phyloP scores from a whole-genome alignment of 2,888 invertebrate genomes.

The Ariolimax columbianus region DNA sequence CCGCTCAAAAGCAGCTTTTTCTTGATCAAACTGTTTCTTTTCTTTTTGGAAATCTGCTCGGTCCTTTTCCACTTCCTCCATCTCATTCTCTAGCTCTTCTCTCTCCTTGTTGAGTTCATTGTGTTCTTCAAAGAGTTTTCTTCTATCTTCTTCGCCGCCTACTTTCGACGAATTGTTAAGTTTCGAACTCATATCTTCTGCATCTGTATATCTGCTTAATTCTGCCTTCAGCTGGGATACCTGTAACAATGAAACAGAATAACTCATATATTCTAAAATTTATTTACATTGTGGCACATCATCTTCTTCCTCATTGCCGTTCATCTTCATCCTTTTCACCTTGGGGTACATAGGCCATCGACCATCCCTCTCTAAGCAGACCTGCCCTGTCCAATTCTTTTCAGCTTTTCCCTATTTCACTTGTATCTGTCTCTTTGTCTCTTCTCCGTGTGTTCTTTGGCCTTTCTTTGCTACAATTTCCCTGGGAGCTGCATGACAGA shows the following conservation, averaged over 20 bases:
- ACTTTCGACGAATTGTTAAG: background rate
- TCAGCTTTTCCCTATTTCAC: no score
- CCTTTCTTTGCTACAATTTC: no score
- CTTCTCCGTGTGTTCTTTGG: no score
- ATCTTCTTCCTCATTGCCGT: background rate
- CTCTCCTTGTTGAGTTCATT: constrained; percentile 58
- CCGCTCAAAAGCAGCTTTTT: constrained; percentile 29
- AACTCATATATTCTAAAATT: background rate
- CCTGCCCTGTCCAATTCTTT: no score
- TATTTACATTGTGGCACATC: background rate
- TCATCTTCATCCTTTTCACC: no score
- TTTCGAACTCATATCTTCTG: constrained; percentile 10
- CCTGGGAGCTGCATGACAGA: no score
- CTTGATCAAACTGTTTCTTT: constrained; percentile 37
- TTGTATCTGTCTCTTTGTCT: no score
- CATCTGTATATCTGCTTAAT: constrained; percentile 43
- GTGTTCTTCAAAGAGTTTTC: constrained; percentile 42
- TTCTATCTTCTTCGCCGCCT: constrained; percentile 26
- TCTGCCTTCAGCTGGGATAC: constrained; percentile 51
- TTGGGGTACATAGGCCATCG: no score
- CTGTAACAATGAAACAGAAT: constrained; percentile 14
- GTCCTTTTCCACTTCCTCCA: constrained; percentile 60
- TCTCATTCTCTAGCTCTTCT: constrained; percentile 62
- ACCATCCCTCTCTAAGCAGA: no score
- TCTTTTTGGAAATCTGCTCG: constrained; percentile 51